These are phyloP conservation scores for Phasianus colchicus DNA, from an alignment of 2,113 vertebrate species.

Conservation along the genomic window DNA sequence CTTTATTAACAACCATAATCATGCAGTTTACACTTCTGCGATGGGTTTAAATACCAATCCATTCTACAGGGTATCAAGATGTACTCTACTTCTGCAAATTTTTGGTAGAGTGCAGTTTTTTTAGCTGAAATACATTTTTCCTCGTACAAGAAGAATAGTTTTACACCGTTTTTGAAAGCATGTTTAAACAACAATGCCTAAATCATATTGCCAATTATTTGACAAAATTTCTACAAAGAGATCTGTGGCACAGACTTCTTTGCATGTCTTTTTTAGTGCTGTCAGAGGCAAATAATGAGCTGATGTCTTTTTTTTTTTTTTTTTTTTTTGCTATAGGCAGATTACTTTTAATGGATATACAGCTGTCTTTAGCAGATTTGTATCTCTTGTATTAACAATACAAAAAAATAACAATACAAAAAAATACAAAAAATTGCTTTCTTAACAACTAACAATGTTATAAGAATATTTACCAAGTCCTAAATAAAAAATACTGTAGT, in stretches of 20 bases:
- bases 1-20: neutral
- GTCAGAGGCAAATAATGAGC: neutral
- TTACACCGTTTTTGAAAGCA: neutral
- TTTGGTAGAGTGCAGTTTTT: neutral
- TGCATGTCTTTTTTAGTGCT: neutral
- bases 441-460: neutral
- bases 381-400: slow-evolving; percentile 21
- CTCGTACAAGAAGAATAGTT: neutral
- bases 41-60: neutral
- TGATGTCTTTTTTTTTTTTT: neutral
- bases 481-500: neutral
- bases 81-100: neutral
- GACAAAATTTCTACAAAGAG: neutral
- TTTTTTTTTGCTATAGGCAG: neutral
- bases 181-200: neutral
- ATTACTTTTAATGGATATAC: neutral
- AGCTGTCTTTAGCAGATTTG: slow-evolving; percentile 34
- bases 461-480: neutral
- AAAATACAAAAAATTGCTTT: neutral
- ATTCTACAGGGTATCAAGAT: neutral
- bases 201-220: neutral
- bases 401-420: too few species aligned
- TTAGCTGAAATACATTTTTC: neutral
- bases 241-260: neutral
- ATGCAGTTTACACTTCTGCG: neutral